Evolutionary conservation across 2,888 invertebrate species (phyloP).

Genomic region (Ganaspis brasiliensis): DNA sequence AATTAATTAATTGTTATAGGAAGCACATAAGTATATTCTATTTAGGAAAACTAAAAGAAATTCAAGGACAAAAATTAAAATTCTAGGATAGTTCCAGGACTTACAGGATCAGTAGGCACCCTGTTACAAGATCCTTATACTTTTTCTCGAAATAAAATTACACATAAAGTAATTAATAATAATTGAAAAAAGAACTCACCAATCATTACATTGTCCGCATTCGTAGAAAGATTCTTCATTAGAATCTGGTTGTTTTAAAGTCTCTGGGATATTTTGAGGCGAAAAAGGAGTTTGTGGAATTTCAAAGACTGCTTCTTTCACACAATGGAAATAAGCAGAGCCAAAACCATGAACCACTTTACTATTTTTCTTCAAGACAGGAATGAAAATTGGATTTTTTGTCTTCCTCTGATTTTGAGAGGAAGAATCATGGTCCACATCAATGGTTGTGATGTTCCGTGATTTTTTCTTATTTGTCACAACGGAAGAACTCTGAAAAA

Average conservation of each 20-base stretch:
- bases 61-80: too few relatives aligned
- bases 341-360: slow-evolving; percentile 68
- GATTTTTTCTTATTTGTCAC: background rate
- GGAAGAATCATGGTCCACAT: background rate
- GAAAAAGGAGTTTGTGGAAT: slow-evolving; percentile 64
- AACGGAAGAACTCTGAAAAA: background rate
- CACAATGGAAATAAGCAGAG: slow-evolving; percentile 66
- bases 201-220: slow-evolving; percentile 74
- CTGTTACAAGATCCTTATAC: too few relatives aligned
- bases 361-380: slow-evolving; percentile 69
- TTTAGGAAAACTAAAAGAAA: too few relatives aligned
- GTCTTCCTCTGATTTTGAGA: slow-evolving; percentile 10
- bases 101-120: too few relatives aligned
- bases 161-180: background rate
- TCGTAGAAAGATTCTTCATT: slow-evolving; percentile 60
- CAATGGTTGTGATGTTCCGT: background rate
- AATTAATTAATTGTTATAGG: too few relatives aligned
- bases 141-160: too few relatives aligned
- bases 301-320: slow-evolving; percentile 72
- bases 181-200: slow-evolving; percentile 65
- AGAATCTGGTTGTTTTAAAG: slow-evolving; percentile 59
- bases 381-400: slow-evolving; percentile 51
- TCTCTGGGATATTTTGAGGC: slow-evolving; percentile 68
- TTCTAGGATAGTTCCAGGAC: too few relatives aligned
- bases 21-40: too few relatives aligned